These are phyloP conservation scores for Distichodus sexfasciatus DNA, from an alignment of 2,797 vertebrate genomes.

Conservation along the genomic window DNA sequence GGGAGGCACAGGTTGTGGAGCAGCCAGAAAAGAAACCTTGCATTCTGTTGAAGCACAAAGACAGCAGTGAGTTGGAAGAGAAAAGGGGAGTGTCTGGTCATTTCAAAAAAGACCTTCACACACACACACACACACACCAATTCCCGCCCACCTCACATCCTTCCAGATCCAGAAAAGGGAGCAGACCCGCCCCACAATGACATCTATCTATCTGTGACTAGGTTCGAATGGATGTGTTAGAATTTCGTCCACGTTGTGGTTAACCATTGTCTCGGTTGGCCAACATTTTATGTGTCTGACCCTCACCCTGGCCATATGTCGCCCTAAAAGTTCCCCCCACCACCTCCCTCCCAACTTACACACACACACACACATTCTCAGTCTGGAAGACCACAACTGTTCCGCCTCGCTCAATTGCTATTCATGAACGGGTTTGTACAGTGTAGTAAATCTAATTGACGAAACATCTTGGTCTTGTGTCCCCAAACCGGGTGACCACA, in stretches of 20 bases:
- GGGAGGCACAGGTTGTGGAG: slow-evolving; percentile 81
- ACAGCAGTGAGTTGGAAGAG: slow-evolving; percentile 83
- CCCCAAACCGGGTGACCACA: slow-evolving; percentile 7
- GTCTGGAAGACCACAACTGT: slow-evolving; percentile 23
- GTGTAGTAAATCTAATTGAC: slow-evolving; percentile 35
- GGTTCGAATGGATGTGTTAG: slow-evolving; percentile 61
- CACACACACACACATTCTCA: too few relatives aligned
- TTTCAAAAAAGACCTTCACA: slow-evolving; percentile 71
- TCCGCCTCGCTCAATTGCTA: slow-evolving; percentile 11
- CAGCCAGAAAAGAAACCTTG: slow-evolving; percentile 65
- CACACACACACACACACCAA: slow-evolving; percentile 35
- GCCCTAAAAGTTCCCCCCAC: slow-evolving; percentile 21
- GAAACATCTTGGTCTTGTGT: neutral
- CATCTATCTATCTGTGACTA: slow-evolving; percentile 53
- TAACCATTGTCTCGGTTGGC: slow-evolving; percentile 82
- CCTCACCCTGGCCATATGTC: slow-evolving; percentile 92
- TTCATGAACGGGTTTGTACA: slow-evolving; percentile 40
- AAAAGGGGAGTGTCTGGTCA: slow-evolving; percentile 70
- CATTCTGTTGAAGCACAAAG: slow-evolving; percentile 81
- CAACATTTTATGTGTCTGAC: slow-evolving; percentile 93
- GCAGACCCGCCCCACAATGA: slow-evolving; percentile 52
- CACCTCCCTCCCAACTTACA: slow-evolving; percentile 12
- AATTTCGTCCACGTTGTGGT: slow-evolving; percentile 86
- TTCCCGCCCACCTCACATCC: slow-evolving; percentile 31
- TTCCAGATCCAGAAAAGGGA: slow-evolving; percentile 41